phyloP scores from a whole-genome alignment of 2,113 vertebrate genomes.

The rat (Rattus norvegicus) region DNA sequence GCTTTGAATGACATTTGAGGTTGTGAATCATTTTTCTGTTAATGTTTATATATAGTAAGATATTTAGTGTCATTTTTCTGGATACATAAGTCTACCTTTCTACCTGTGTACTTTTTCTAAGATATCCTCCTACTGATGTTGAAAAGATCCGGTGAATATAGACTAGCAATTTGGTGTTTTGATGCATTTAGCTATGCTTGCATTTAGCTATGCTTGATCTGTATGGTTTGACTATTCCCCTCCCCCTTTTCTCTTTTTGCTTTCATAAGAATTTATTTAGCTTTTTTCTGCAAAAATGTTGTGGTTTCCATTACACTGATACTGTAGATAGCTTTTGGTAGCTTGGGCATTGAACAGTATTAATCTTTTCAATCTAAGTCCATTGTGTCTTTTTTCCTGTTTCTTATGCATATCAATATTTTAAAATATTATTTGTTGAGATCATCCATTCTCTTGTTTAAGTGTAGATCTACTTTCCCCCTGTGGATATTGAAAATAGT shows the following conservation, averaged over 20 bases:
- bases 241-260: neutral
- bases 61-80: neutral
- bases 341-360: neutral
- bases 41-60: neutral
- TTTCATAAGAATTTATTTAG: neutral
- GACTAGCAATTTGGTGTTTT: neutral
- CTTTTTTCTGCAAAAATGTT: neutral
- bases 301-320: neutral
- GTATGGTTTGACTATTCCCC: neutral
- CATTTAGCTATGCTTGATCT: neutral
- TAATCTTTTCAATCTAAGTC: neutral
- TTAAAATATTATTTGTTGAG: neutral
- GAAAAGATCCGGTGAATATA: neutral
- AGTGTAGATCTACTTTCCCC: neutral
- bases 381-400: neutral
- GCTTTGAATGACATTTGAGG: neutral
- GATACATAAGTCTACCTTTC: neutral
- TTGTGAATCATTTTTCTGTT: neutral
- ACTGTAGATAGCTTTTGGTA: neutral
- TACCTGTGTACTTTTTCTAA: neutral
- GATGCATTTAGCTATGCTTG: neutral
- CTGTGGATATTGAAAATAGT: neutral
- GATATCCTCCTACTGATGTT: neutral
- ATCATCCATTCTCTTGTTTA: neutral
- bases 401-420: neutral